phyloP scores from a whole-genome alignment of 2,888 invertebrate species.

The Machimus atricapillus region DNA sequence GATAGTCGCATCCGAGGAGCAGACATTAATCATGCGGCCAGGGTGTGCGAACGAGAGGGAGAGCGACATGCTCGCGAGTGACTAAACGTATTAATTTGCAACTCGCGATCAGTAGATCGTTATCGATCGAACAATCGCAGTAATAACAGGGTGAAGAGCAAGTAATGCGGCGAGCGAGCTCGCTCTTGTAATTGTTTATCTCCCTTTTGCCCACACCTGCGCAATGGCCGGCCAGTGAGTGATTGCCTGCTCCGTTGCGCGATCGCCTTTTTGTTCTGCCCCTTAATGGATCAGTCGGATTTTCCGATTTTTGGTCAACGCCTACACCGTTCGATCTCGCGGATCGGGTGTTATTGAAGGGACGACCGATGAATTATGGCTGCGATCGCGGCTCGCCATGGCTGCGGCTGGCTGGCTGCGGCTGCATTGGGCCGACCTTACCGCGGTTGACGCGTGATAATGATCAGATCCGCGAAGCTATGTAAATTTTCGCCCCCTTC shows the following conservation, averaged over 20 bases:
- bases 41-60: not conserved
- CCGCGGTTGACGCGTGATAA: conserved; percentile 23
- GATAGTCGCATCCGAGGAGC: not conserved
- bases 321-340: conserved; percentile 16
- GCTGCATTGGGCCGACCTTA: not conserved
- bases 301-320: conserved; percentile 33
- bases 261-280: not conserved
- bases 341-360: conserved; percentile 22
- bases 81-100: conserved; percentile 38
- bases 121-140: conserved; percentile 34
- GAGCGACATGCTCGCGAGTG: not conserved
- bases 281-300: conserved; percentile 31
- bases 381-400: conserved; percentile 1
- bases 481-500: conserved; percentile 10
- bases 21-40: not conserved
- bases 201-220: conserved; percentile 36
- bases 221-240: conserved; percentile 19
- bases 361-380: conserved; percentile 33
- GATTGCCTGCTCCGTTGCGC: not conserved
- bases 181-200: conserved; percentile 29
- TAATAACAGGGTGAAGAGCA: conserved; percentile 38
- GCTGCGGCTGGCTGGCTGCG: not conserved
- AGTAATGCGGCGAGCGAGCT: not conserved
- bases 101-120: conserved; percentile 27
- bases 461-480: conserved; percentile 12